Conservation (phyloP, 1,140 invertebrate genomes). For the Pantala flavescens region DNA sequence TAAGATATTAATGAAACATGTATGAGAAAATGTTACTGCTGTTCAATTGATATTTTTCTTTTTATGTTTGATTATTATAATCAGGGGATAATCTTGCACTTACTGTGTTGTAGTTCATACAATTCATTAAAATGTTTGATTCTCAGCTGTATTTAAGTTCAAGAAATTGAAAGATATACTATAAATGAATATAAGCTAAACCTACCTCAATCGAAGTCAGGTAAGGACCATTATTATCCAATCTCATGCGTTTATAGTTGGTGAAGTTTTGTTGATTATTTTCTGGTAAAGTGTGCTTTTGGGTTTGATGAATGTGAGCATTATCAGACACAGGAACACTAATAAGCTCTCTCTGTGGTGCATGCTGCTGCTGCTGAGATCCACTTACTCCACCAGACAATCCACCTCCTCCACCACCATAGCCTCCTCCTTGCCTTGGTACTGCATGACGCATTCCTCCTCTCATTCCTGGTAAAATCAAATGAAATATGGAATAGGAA, state of each 20-base stretch:
- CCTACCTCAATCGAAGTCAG: neutral
- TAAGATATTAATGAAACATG: too few species aligned
- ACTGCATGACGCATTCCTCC: slow-evolving; percentile 7
- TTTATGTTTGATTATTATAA: too few species aligned
- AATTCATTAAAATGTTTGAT: too few species aligned
- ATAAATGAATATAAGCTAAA: neutral
- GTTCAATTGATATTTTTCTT: too few species aligned
- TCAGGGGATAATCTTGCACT: too few species aligned
- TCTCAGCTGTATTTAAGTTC: too few species aligned
- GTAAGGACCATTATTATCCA: neutral
- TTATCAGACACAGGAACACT: slow-evolving; percentile 30
- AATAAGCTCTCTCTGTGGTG: slow-evolving; percentile 34
- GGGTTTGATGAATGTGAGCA: neutral
- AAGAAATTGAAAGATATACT: neutral
- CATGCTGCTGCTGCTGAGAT: slow-evolving; percentile 17
- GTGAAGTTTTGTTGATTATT: neutral
- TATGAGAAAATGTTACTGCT: too few species aligned
- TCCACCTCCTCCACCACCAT: neutral
- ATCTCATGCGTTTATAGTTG: neutral
- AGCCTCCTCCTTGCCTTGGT: neutral
- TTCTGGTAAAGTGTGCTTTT: neutral
- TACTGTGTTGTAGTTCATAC: too few species aligned
- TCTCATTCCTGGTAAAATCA: slow-evolving; percentile 12
- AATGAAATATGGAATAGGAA: neutral
- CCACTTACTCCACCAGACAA: slow-evolving; percentile 12